Evolutionary conservation across 2,888 invertebrate species (phyloP).

Genomic region (Globia sparganii): DNA sequence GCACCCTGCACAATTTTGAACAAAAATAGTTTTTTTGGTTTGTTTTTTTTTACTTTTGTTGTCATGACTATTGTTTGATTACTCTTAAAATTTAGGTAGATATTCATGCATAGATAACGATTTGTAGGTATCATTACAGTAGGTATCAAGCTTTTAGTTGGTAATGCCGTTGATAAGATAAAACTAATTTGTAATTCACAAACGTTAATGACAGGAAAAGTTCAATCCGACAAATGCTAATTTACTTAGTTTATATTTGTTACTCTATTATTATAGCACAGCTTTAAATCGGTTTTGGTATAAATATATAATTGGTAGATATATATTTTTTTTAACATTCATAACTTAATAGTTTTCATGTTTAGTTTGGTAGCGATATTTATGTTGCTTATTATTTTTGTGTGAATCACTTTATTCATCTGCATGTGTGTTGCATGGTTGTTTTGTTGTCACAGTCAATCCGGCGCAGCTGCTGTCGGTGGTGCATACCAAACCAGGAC

Average conservation of each 20-base stretch:
- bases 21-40: slow-evolving; percentile 64
- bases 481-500: slow-evolving; percentile 81
- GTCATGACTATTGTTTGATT: slow-evolving; percentile 17
- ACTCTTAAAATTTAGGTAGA: not conserved
- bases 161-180: slow-evolving; percentile 16
- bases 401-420: slow-evolving; percentile 69
- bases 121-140: slow-evolving; percentile 8
- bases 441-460: slow-evolving; percentile 86
- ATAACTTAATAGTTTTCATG: slow-evolving; percentile 9
- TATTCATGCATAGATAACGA: not conserved
- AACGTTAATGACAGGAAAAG: slow-evolving; percentile 5
- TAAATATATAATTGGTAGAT: not conserved
- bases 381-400: slow-evolving; percentile 66
- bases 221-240: slow-evolving; percentile 27
- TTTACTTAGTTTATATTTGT: slow-evolving; percentile 16
- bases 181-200: slow-evolving; percentile 27
- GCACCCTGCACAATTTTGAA: slow-evolving; percentile 64
- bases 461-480: slow-evolving; percentile 85
- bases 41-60: slow-evolving; percentile 42
- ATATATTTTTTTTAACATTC: slow-evolving; percentile 3
- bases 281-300: slow-evolving; percentile 19
- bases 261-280: slow-evolving; percentile 2
- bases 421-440: slow-evolving; percentile 87
- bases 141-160: slow-evolving; percentile 23
- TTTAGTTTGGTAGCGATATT: slow-evolving; percentile 34